Conservation (phyloP, 2,113 vertebrate genomes). For the Madoqua kirkii region DNA sequence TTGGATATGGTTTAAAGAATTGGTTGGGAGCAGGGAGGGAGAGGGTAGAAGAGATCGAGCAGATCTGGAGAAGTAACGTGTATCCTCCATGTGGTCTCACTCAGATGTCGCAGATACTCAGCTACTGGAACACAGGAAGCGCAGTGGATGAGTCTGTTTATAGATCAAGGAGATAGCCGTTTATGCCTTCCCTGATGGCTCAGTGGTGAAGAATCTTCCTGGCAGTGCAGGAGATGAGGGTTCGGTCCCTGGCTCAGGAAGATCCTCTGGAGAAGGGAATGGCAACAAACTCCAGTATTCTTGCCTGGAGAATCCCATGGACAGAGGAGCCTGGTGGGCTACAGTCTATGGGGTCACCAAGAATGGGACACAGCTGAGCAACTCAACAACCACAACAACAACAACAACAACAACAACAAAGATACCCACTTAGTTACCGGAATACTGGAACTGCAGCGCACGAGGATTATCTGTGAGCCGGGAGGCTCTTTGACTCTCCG, state of each 20-base stretch:
- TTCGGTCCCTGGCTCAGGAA: neutral
- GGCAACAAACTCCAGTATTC: neutral
- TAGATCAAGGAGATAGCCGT: neutral
- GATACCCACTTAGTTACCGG: neutral
- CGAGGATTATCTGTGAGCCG: accelerated
- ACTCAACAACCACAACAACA: neutral
- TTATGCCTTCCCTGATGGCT: neutral
- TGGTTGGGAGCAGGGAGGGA: neutral
- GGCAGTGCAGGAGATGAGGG: neutral
- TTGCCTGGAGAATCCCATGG: neutral
- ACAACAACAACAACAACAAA: neutral
- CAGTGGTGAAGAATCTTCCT: neutral
- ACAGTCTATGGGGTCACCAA: neutral
- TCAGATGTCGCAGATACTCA: neutral
- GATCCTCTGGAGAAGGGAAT: neutral
- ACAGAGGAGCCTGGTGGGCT: neutral
- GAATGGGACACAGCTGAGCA: neutral
- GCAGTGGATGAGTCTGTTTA: neutral
- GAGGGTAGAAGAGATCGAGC: neutral
- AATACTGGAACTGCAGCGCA: neutral
- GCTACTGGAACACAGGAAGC: neutral
- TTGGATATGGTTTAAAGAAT: slow-evolving; percentile 62
- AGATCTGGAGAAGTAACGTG: neutral
- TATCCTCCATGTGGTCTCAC: neutral
- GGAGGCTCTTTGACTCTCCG: neutral